Base-by-base conservation (phyloP, 2,113 vertebrate species). In the Psettodes erumei region DNA sequence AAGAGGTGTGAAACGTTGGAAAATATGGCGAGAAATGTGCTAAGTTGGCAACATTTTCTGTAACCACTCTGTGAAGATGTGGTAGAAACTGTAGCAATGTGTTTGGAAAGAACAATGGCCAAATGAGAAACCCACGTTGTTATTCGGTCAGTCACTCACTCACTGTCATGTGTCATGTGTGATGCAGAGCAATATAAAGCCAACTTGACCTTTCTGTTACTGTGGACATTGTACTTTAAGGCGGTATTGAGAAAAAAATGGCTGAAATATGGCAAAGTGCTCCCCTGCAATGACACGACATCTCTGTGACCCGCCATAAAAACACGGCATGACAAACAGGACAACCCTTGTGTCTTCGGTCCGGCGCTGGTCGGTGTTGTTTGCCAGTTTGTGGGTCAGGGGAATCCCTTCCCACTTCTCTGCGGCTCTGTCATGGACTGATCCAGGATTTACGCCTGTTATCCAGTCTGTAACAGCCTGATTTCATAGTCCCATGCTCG, bases 401-500 rank as follows among this genome's bases (percentile, higher is more conserved):
- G 45, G 27, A 75, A 45, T 55, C 59, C 33, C n/a, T 45, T 25
- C n/a, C 47, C 60, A 32, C 54, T 69, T 62, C 43, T 67, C 45
- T 5, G 11, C 12, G 33, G 21, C 38, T 66, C 53, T 65, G 38
- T 56, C 55, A 60, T 10, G 7, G 40, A 61, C 72, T 58, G 58
- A 75, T 50, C 30, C 55, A 43, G 60, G 28, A 21, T 67, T 69
- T 69, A 27, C 11, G 27, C 77, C 58, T 48, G 58, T 71, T 59
- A 58, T 73, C n/a, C n/a, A n/a, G n/a, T n/a, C 40, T 71, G 19
- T 28, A 64, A 19, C 40, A 37, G 58, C 54, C 37, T 62, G 16
- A 82, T 67, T 79, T 77, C 35, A 56, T n/a, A 60, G 38, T 15
- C 18, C 30, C 33, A 23, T 40, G 23, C 18, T 61, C 16, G 63